Evolutionary conservation across 2,797 vertebrate genomes (phyloP).

Genomic region (Ctenopoma kingsleyae): DNA sequence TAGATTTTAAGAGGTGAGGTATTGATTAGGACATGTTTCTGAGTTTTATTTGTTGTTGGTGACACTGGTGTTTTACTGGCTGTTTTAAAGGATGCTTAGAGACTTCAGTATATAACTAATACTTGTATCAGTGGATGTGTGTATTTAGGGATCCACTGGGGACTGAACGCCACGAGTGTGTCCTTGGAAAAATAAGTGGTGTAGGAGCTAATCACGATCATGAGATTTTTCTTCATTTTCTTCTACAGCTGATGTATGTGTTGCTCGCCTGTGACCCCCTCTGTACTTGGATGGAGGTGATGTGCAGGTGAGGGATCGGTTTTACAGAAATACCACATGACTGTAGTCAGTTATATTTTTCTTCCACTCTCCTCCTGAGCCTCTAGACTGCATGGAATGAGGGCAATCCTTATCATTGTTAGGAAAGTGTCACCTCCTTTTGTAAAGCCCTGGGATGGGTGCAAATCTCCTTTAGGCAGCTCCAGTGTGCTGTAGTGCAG

Average conservation of each 20-base stretch:
- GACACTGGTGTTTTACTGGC: constrained; percentile 10
- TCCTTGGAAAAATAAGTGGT: constrained; percentile 13
- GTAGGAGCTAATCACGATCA: constrained; percentile 15
- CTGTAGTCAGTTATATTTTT: constrained; percentile 38
- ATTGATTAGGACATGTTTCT: constrained; percentile 8
- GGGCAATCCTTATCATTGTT: constrained; percentile 60
- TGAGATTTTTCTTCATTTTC: constrained; percentile 3
- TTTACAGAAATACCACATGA: constrained; percentile 36
- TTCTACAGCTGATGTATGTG: neutral
- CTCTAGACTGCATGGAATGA: constrained; percentile 45
- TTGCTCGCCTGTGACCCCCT: neutral
- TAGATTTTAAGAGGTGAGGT: neutral
- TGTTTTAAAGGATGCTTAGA: constrained; percentile 9
- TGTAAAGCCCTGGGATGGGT: constrained; percentile 51
- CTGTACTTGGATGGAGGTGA: neutral
- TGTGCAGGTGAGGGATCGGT: constrained; percentile 22
- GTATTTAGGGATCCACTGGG: constrained; percentile 9
- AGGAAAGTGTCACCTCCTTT: constrained; percentile 39
- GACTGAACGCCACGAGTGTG: neutral
- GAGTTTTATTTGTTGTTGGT: constrained; percentile 17
- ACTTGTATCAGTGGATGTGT: constrained; percentile 14
- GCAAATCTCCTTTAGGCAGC: constrained; percentile 54
- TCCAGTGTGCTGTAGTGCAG: constrained; percentile 28
- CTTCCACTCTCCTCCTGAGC: constrained; percentile 7
- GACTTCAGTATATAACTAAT: constrained; percentile 11